These are phyloP conservation scores for Leptinotarsa lineolata DNA, from an alignment of 1,140 invertebrate species.

Conservation along the genomic window DNA sequence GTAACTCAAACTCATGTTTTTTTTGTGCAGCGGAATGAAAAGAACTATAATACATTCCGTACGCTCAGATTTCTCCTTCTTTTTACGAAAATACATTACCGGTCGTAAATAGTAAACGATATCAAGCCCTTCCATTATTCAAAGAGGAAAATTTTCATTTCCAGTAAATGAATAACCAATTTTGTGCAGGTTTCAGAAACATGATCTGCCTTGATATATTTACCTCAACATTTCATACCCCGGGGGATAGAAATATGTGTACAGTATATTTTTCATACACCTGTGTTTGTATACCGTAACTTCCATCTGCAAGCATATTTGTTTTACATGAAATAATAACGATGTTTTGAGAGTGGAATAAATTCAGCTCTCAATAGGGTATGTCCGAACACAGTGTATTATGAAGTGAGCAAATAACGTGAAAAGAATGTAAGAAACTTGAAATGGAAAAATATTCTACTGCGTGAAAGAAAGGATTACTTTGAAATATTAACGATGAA, in stretches of 20 bases:
- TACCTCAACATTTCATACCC: slow-evolving; percentile 11
- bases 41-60: no score
- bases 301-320: slow-evolving; percentile 6
- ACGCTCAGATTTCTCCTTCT: no score
- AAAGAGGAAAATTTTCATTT: not conserved
- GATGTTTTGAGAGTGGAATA: not conserved
- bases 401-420: not conserved
- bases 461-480: no score
- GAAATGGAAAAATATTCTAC: no score
- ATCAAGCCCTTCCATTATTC: no score
- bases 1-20: no score
- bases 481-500: no score
- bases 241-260: not conserved
- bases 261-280: not conserved
- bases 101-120: no score
- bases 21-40: no score
- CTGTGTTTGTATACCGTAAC: not conserved
- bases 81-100: no score
- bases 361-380: not conserved
- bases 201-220: slow-evolving; percentile 1
- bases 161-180: not conserved
- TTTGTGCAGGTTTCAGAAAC: slow-evolving; percentile 8
- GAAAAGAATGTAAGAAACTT: no score
- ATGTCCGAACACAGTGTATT: not conserved
- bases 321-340: not conserved